phyloP scores from a whole-genome alignment of 2,113 vertebrate genomes.

The Aspidoscelis tigris region DNA sequence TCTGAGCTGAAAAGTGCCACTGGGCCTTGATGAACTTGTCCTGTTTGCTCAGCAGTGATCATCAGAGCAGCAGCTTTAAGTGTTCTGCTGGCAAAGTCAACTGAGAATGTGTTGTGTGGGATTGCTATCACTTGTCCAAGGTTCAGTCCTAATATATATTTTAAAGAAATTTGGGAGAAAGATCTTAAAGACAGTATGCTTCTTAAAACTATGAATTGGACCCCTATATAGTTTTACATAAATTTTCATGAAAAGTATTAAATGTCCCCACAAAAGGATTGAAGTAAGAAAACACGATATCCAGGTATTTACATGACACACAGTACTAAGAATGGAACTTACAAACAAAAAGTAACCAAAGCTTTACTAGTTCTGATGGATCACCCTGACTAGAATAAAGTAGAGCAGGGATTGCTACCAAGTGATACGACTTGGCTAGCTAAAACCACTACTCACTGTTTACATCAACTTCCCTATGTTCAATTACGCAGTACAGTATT shows the following conservation, averaged over 20 bases:
- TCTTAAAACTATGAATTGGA: neutral
- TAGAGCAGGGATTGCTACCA: slow-evolving; percentile 3
- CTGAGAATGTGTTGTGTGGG: neutral
- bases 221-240: neutral
- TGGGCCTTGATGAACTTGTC: neutral
- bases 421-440: neutral
- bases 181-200: neutral
- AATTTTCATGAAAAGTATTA: slow-evolving; percentile 9
- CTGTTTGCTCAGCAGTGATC: neutral
- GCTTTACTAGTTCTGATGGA: neutral
- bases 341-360: slow-evolving; percentile 26
- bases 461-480: slow-evolving; percentile 20
- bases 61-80: neutral
- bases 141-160: neutral
- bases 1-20: neutral
- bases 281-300: slow-evolving; percentile 18
- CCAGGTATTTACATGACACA: slow-evolving; percentile 23
- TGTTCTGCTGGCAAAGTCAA: neutral
- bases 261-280: neutral
- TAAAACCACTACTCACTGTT: slow-evolving; percentile 15
- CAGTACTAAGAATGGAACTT: neutral
- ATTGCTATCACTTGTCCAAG: no score
- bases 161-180: neutral
- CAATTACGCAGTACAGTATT: slow-evolving; percentile 48
- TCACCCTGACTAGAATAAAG: neutral